These are phyloP conservation scores for Anguilla anguilla DNA, from an alignment of 2,797 vertebrate genomes.

Conservation along the genomic window DNA sequence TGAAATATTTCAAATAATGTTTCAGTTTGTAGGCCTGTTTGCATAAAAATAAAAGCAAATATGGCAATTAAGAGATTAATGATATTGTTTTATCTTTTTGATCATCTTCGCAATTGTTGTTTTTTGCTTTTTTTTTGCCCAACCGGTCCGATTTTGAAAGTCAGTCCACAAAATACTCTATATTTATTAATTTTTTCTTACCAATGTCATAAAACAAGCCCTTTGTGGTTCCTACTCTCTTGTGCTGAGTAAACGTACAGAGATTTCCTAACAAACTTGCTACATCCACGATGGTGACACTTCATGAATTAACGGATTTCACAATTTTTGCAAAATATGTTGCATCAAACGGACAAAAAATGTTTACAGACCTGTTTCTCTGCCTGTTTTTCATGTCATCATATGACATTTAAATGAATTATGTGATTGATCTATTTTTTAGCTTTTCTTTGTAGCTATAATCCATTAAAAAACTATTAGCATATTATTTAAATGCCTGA, in stretches of 20 bases:
- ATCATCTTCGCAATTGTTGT: neutral
- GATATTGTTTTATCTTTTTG: neutral
- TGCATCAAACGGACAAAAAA: neutral
- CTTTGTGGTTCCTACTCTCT: neutral
- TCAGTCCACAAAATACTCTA: neutral
- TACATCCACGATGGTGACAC: neutral
- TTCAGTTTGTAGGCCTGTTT: neutral
- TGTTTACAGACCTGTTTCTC: neutral
- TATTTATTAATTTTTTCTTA: neutral
- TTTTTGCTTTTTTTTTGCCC: neutral
- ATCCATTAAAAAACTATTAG: neutral
- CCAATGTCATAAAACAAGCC: neutral
- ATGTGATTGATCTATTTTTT: neutral
- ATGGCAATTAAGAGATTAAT: neutral
- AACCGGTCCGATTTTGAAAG: neutral
- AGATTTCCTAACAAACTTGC: neutral
- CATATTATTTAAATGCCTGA: neutral
- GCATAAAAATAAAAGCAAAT: neutral
- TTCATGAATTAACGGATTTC: neutral
- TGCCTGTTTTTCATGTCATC: neutral
- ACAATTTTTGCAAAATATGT: neutral
- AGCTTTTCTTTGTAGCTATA: neutral
- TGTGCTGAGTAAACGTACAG: neutral
- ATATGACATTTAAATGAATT: neutral
- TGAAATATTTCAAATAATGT: neutral